A percentile compares a stretch with the other conserved stretches of the same genome.
Evolutionary conservation across 2,113 vertebrate genomes (phyloP).

Genomic region (Noctilio leporinus): DNA sequence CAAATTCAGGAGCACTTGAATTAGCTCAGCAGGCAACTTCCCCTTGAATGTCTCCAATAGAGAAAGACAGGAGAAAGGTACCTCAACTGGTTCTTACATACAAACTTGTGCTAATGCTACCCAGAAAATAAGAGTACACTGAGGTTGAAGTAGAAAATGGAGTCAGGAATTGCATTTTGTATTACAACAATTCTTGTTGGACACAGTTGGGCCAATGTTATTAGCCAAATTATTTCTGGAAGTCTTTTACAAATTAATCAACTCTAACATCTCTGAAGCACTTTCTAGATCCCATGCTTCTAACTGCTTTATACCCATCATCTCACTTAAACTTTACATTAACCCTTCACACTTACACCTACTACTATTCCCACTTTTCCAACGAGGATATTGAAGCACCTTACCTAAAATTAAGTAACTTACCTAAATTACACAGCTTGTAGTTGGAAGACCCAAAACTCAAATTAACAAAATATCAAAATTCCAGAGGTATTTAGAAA

Average conservation of each 20-base stretch:
- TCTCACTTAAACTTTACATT: not conserved
- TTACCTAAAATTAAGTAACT: not conserved
- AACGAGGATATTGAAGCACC: not conserved
- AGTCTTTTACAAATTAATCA: not conserved
- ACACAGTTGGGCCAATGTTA: not conserved
- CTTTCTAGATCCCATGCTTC: not conserved
- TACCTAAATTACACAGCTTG: not conserved
- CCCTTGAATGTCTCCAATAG: not conserved
- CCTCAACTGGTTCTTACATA: not conserved
- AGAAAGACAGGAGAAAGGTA: not conserved
- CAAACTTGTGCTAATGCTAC: not conserved
- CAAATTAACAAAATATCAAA: not conserved
- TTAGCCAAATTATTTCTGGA: not conserved
- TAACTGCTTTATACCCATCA: not conserved
- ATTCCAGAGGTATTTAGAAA: not conserved
- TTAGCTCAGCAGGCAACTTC: not conserved
- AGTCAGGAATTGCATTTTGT: not conserved
- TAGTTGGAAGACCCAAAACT: not conserved
- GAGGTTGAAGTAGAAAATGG: not conserved
- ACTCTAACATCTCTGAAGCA: not conserved
- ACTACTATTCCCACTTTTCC: not conserved
- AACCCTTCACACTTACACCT: not conserved
- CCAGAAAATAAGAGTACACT: not conserved
- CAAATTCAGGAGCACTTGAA: not conserved
- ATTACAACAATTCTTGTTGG: not conserved